Evolutionary conservation across 1,140 invertebrate genomes (phyloP).

Genomic region (Megalopta genalis): DNA sequence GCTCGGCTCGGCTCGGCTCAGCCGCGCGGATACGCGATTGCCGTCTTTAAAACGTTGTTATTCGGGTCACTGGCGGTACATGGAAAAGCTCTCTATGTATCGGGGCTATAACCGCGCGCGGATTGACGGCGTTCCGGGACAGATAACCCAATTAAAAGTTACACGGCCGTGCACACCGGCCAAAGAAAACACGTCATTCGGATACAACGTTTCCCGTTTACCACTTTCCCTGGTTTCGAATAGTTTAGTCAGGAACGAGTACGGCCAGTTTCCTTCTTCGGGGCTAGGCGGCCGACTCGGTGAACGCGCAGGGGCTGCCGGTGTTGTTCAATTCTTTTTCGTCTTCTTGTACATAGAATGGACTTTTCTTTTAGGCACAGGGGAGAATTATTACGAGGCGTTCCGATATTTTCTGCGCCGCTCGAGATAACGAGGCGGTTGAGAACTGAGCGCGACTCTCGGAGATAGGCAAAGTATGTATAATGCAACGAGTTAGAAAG

Average conservation of each 20-base stretch:
- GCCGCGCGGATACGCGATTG: conserved; percentile 7
- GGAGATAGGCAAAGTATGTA: too few species aligned
- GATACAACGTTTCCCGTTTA: conserved; percentile 11
- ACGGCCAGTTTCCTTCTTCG: conserved; percentile 47
- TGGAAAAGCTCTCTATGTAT: conserved; percentile 53
- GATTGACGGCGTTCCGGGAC: conserved; percentile 47
- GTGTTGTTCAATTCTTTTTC: background rate
- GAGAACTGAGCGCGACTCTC: too few species aligned
- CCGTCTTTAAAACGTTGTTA: conserved; percentile 55
- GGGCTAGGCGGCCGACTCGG: background rate
- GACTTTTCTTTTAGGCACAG: background rate
- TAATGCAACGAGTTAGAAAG: too few species aligned
- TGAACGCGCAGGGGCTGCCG: background rate
- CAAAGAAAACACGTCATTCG: conserved; percentile 29
- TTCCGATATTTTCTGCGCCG: background rate
- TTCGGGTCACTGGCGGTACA: conserved; percentile 51
- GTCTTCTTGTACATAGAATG: too few species aligned
- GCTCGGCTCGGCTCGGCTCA: too few species aligned
- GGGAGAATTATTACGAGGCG: background rate
- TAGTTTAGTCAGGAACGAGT: conserved; percentile 42
- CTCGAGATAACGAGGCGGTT: background rate
- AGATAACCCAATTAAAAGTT: conserved; percentile 63
- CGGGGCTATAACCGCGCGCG: conserved; percentile 24
- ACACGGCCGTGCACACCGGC: conserved; percentile 1
- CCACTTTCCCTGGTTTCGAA: conserved; percentile 45